Evolutionary conservation across 2,797 vertebrate species (phyloP).

Genomic region (Microctenopoma lineatum): DNA sequence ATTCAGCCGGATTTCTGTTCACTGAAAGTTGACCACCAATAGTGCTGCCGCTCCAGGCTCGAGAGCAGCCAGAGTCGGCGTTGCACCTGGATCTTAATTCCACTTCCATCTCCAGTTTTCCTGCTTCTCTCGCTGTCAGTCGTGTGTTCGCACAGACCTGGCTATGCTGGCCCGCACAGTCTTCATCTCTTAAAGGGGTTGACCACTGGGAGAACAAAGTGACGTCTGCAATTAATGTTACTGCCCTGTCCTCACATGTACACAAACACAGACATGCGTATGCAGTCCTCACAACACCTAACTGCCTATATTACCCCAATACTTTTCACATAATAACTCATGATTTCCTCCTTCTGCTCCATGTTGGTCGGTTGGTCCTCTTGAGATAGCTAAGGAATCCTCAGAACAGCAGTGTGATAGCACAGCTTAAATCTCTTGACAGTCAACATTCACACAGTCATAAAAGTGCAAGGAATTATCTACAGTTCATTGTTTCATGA

Average conservation of each 20-base stretch:
- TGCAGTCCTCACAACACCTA: background rate
- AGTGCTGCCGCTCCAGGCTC: conserved; percentile 52
- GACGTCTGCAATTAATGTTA: conserved; percentile 13
- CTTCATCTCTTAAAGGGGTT: conserved; percentile 14
- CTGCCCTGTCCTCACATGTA: conserved; percentile 11
- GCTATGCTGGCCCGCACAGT: background rate
- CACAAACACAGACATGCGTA: conserved; percentile 21
- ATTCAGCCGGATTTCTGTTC: conserved; percentile 49
- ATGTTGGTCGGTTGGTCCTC: background rate
- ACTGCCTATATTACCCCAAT: conserved; percentile 4
- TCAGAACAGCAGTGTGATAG: background rate
- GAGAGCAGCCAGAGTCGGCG: conserved; percentile 56
- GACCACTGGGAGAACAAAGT: background rate
- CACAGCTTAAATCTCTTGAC: background rate
- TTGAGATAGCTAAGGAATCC: conserved; percentile 2
- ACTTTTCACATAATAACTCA: conserved; percentile 8
- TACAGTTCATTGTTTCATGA: background rate
- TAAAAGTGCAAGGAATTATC: background rate
- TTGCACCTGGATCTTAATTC: conserved; percentile 44
- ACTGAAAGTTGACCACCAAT: conserved; percentile 42
- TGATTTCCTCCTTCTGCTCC: background rate
- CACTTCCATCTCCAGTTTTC: conserved; percentile 13
- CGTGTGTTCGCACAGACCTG: conserved; percentile 2
- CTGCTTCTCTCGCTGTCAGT: conserved; percentile 13
- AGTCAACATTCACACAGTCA: background rate